A percentile compares a stretch with the other conserved stretches of the same genome.
These are phyloP conservation scores for Diaprepes abbreviatus DNA, from an alignment of 2,888 invertebrate genomes.

Conservation along the genomic window DNA sequence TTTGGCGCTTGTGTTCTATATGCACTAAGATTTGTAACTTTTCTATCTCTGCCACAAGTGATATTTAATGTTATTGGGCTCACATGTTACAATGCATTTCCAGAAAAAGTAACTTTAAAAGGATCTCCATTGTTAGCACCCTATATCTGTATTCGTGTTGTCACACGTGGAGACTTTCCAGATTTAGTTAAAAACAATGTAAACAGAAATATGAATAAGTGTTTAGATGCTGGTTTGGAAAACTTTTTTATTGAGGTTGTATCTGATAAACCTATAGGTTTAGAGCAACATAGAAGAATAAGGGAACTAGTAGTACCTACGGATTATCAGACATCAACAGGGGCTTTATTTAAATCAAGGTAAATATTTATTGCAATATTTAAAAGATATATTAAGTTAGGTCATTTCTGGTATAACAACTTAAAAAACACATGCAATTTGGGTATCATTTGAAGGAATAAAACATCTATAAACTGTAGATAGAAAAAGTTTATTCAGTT, in stretches of 20 bases:
- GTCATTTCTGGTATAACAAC: too few species aligned
- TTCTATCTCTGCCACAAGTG: conserved; percentile 91
- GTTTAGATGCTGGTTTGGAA: conserved; percentile 90
- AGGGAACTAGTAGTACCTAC: conserved; percentile 91
- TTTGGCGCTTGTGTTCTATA: conserved; percentile 82
- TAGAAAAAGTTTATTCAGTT: too few species aligned
- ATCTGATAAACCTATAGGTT: conserved; percentile 87
- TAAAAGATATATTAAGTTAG: too few species aligned
- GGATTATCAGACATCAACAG: conserved; percentile 88
- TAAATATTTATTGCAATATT: conserved; percentile 15
- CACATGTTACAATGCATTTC: conserved; percentile 93
- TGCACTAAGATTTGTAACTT: conserved; percentile 82
- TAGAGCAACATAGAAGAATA: conserved; percentile 84
- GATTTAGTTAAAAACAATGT: conserved; percentile 91
- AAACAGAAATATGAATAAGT: conserved; percentile 87
- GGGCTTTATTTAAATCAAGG: conserved; percentile 90
- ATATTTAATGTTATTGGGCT: conserved; percentile 90
- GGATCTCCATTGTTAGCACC: conserved; percentile 93
- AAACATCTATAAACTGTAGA: too few species aligned
- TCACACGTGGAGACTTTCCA: conserved; percentile 95
- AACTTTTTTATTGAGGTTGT: conserved; percentile 97
- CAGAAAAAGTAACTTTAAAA: conserved; percentile 87
- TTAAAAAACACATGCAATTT: too few species aligned
- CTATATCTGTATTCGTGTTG: conserved; percentile 93
- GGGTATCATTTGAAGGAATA: too few species aligned